These are phyloP conservation scores for Herpetotheres cachinnans DNA, from an alignment of 2,113 vertebrate species.

Conservation along the genomic window DNA sequence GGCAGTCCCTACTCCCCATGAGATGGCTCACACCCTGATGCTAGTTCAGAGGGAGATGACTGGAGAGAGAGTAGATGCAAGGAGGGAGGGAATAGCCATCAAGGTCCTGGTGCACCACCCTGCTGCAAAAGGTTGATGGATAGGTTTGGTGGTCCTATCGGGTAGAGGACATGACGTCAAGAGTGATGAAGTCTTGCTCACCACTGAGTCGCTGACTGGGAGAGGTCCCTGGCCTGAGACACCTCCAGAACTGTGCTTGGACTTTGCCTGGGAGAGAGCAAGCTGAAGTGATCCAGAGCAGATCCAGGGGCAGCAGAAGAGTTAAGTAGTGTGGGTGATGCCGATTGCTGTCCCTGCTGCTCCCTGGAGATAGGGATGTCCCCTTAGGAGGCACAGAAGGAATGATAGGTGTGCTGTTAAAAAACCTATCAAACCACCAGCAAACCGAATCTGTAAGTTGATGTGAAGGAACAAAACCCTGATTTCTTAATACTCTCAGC, in stretches of 20 bases:
- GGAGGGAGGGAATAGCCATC: not conserved
- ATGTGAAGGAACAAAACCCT: not conserved
- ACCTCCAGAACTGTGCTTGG: not conserved
- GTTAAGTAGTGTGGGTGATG: not conserved
- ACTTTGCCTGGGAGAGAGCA: not conserved
- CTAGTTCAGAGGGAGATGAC: not conserved
- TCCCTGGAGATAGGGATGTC: not conserved
- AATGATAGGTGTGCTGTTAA: not conserved
- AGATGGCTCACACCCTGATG: not conserved
- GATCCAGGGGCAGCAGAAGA: not conserved
- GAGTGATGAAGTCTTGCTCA: not conserved
- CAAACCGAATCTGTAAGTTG: not conserved
- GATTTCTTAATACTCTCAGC: not conserved
- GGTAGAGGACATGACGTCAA: not conserved
- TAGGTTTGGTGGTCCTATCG: not conserved
- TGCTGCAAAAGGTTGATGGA: not conserved
- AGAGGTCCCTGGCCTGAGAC: not conserved
- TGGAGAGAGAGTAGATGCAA: not conserved
- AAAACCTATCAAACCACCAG: not conserved
- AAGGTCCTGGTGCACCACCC: not conserved
- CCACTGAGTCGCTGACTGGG: not conserved
- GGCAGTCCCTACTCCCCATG: not conserved
- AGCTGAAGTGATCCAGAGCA: not conserved
- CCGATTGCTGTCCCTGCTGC: not conserved
- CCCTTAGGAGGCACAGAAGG: not conserved